phyloP scores from a whole-genome alignment of 2,113 vertebrate species.

The Nestor notabilis region DNA sequence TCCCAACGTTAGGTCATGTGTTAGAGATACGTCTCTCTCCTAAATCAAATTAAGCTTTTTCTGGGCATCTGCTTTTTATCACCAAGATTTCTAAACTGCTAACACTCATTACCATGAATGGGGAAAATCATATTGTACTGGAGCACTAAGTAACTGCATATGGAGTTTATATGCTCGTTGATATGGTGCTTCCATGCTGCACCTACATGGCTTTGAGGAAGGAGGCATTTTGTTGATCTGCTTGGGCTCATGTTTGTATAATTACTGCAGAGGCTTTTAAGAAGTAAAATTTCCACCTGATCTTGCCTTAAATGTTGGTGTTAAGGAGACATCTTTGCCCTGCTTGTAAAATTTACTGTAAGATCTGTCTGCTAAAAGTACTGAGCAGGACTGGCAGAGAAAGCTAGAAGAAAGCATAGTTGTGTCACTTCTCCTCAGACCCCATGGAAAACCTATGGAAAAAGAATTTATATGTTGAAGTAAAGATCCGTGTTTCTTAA shows the following conservation, averaged over 20 bases:
- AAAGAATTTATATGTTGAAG: neutral
- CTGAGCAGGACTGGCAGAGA: neutral
- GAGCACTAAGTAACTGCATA: constrained; percentile 44
- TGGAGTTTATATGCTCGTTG: neutral
- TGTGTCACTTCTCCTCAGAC: neutral
- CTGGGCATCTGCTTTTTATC: constrained; percentile 40
- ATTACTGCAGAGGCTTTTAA: neutral
- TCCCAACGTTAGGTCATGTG: neutral
- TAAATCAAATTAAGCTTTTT: neutral
- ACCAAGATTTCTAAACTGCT: neutral
- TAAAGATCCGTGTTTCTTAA: neutral
- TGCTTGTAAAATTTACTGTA: neutral
- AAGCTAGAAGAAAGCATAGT: neutral
- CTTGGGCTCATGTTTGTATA: neutral
- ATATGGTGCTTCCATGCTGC: neutral
- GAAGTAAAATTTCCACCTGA: neutral
- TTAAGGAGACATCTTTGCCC: neutral
- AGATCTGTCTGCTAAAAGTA: neutral
- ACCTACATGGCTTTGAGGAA: neutral
- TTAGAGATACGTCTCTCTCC: neutral
- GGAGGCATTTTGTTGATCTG: neutral
- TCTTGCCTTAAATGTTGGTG: neutral
- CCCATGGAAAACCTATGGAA: neutral
- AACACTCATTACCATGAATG: neutral
- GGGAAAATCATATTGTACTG: constrained; percentile 30